Percentiles rank a stretch among this genome's conserved stretches.
phyloP scores from a whole-genome alignment of 2,888 invertebrate genomes.

The Creontiades dilutus region DNA sequence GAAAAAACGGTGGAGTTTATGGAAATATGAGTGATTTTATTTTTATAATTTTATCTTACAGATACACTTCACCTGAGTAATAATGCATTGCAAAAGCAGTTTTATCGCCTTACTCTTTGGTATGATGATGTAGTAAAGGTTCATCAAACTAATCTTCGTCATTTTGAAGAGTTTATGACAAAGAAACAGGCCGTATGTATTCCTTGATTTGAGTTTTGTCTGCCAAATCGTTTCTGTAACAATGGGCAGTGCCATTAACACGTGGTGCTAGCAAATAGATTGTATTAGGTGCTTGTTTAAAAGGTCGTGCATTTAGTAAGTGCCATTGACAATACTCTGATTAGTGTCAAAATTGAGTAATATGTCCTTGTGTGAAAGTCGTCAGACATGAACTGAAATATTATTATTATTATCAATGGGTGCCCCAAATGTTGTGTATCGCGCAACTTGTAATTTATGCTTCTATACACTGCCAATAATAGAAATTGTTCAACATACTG shows the following conservation, averaged over 20 bases:
- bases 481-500: too few relatives aligned
- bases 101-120: conserved; percentile 7
- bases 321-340: background rate
- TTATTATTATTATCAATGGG: too few relatives aligned
- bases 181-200: conserved; percentile 40
- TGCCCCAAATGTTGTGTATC: too few relatives aligned
- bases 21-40: background rate
- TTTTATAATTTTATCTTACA: conserved; percentile 32
- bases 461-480: too few relatives aligned
- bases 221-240: background rate
- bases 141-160: conserved; percentile 1
- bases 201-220: background rate
- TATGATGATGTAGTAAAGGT: conserved; percentile 16
- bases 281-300: background rate
- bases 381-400: too few relatives aligned
- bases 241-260: background rate
- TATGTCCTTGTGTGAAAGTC: too few relatives aligned
- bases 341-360: too few relatives aligned
- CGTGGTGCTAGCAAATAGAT: background rate
- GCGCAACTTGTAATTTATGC: too few relatives aligned
- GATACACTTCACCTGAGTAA: conserved; percentile 40
- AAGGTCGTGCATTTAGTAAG: too few relatives aligned
- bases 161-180: conserved; percentile 19
- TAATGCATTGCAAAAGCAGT: conserved; percentile 31
- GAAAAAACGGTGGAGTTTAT: too few relatives aligned